Percentiles rank a stretch among this genome's conserved stretches.
phyloP scores from a whole-genome alignment of 2,797 vertebrate genomes.

The Pampus argenteus region DNA sequence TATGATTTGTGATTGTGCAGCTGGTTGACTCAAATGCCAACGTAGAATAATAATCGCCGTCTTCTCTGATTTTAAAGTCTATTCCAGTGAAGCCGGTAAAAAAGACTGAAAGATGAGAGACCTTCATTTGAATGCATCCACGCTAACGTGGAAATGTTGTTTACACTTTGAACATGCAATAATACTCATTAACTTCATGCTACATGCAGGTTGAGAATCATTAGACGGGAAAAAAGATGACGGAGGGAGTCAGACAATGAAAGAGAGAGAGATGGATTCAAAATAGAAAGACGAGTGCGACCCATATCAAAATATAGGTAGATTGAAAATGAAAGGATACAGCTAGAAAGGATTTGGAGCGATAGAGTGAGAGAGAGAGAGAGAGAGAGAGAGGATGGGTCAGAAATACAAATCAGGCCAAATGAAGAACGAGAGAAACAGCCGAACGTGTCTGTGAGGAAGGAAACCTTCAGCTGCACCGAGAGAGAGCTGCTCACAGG shows the following conservation, averaged over 20 bases:
- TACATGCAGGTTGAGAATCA: too few species aligned
- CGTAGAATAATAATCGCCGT: slow-evolving; percentile 14
- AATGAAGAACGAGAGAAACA: background rate
- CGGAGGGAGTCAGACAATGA: background rate
- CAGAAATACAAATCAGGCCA: slow-evolving; percentile 34
- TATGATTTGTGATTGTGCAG: slow-evolving; percentile 9
- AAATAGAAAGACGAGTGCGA: background rate
- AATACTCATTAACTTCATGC: too few species aligned
- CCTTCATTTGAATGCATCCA: too few species aligned
- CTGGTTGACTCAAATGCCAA: background rate
- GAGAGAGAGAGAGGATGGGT: background rate
- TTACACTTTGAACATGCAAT: too few species aligned
- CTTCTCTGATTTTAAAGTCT: background rate
- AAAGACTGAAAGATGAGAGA: too few species aligned
- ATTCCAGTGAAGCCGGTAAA: too few species aligned
- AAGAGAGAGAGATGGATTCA: background rate
- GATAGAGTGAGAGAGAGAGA: background rate
- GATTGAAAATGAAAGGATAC: slow-evolving; percentile 37
- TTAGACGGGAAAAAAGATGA: too few species aligned
- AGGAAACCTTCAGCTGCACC: slow-evolving; percentile 4
- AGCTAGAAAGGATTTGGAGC: slow-evolving; percentile 5
- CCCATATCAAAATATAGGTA: slow-evolving; percentile 20
- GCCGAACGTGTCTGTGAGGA: background rate
- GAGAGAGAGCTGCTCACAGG: background rate
- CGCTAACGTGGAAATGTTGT: too few species aligned